Evolutionary conservation across 1,140 invertebrate species (phyloP), one percentile per base, ranked within the genome.

Genomic region (Zaprionus vittiger): DNA sequence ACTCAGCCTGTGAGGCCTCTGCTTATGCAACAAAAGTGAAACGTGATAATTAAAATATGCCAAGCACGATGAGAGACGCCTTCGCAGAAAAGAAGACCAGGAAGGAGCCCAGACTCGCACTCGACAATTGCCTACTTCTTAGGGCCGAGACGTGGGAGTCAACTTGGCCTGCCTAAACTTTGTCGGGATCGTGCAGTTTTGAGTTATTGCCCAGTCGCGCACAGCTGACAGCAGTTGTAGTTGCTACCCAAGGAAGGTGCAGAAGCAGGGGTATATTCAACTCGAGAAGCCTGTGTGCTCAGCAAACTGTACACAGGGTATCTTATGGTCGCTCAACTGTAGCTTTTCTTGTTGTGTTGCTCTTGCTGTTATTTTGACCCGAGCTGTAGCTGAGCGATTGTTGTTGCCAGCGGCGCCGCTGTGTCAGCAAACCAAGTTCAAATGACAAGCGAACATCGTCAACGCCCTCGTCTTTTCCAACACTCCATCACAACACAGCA

Each of bases 11-110:
- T 1, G 20, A 22, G 47, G 20, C 34, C 17, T 11, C 60, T 59
- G 60, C 60, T 71, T 75, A 71, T 65, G 75, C 73, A 71, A 71
- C 79, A 72, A 38, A 60, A 76, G 83, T 57, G 72, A 73, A 81
- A 79, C 72, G 72, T 59, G 56, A 76, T 89, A 90, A 90, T 90
- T 89, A 89, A 81, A 89, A 89, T 52, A 52, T 79, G 84, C 72
- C 84, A 74, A 84, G 66, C 80, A 77, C 56, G 72, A 34, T 34
- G 31, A 34, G 28, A 77, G 73, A 68, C 77, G 72, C 3, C 60
- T 57, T 52, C 59, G 75, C 54, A 76, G 73, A 24, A 20, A 20
- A 31, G 52, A 14, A 55, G 15, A 11, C 15, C 7, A 55, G 24
- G 1, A 7, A 28, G 52, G 52, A 24, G 2, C 34, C 24, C 17